Base-by-base conservation (phyloP, 2,888 invertebrate genomes). In the Pseudolycoriella hygida region DNA sequence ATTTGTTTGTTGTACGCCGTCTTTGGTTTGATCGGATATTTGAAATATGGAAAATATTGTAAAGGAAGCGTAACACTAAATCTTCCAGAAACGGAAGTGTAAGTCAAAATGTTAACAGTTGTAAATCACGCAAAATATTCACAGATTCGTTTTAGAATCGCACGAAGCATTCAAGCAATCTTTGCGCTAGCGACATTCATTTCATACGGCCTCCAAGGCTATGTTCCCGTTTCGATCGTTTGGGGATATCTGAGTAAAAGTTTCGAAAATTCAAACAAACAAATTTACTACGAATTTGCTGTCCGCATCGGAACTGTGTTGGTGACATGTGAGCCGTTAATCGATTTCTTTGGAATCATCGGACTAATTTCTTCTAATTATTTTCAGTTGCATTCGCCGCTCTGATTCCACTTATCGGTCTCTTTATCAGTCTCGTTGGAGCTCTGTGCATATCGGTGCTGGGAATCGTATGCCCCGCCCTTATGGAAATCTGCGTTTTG, bases 201-300 rank as follows among this genome's bases (percentile, higher is more conserved):
- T 45, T 87, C 93, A 0, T 96, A 96, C 61, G 85, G 85, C 0
- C 69, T 97, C 31, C 93, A 94, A 56, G 87, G 92, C 63, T 97
- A 94, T 64, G 96, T 97, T 2, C 93, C 96, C 6, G 81, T 94
- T 54, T 86, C 88, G 56, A 89, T 97, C 52, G 71, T 86, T 40
- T 93, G 92, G 89, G 88, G 85, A 55, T 84, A 80, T 59, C 65
- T 83, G 8, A 64, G 67, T 14, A 68, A 71, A 8, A 69, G 65
- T 50, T 64, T 82, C 40, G 72, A 74, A 41, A 73, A 76, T 56
- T 73, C 69, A 60, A 68, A 72, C 4, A 69, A 70, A 50, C 72
- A 75, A 50, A 40, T 74, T 1, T 53, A 80, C 42, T 80, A 80
- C 72, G 90, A 92, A 61, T 89, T 86, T 60, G 57, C 74, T 2